Percentiles rank a stretch among this genome's conserved stretches.
Evolutionary conservation across 2,888 invertebrate genomes (phyloP).

Genomic region (Tortrix viridana): DNA sequence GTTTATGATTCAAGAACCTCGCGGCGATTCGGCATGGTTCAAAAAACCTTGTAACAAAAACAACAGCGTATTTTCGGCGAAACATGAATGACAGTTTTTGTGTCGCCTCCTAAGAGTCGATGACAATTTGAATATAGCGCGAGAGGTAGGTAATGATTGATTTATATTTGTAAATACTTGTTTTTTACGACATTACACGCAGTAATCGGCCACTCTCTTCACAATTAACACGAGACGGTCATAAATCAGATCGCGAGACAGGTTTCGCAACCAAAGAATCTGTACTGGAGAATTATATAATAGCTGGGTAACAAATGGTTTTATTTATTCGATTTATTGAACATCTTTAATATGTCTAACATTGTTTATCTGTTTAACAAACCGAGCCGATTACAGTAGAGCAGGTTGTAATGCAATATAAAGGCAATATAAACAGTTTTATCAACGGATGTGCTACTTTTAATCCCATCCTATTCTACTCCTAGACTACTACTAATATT

Average conservation of each 20-base stretch:
- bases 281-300: no score
- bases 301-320: no score
- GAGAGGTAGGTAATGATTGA: conserved; percentile 22
- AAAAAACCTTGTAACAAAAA: conserved; percentile 29
- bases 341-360: no score
- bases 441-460: no score
- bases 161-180: conserved; percentile 19
- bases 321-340: no score
- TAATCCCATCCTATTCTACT: no score
- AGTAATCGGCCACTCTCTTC: neutral
- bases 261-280: no score
- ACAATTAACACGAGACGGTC: neutral
- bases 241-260: neutral
- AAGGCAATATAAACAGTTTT: no score
- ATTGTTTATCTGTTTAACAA: no score
- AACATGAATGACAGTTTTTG: conserved; percentile 33
- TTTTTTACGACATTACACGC: conserved; percentile 7
- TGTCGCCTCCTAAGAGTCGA: conserved; percentile 5
- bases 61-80: conserved; percentile 11
- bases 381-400: no score
- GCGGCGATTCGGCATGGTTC: conserved; percentile 14
- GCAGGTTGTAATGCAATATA: no score
- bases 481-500: no score
- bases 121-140: conserved; percentile 16
- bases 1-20: conserved; percentile 7